Base-by-base conservation (phyloP, 2,888 invertebrate species). In the Hydropsyche betteni region DNA sequence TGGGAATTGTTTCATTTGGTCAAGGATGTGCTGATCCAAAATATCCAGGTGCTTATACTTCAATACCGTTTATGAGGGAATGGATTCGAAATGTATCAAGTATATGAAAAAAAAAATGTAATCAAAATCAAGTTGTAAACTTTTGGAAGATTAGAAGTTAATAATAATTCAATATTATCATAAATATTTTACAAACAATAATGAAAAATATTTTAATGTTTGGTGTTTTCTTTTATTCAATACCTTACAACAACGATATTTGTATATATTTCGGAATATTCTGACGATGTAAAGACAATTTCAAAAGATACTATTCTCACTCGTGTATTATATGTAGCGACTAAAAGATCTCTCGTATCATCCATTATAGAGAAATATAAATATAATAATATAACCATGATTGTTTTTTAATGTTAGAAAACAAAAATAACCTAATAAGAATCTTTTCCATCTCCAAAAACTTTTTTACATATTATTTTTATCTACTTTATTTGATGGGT, bases 391-490 rank as follows among this genome's bases (percentile, higher is more conserved):
- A 24, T 68, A 12, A 68, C 1, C n/a, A n/a, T 44, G 5, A 68
- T n/a, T 5, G 44, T 6, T 2, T 4, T 6, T 52, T 2, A 70
- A 52, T 68, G 24, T 24, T 24, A 24, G 24, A 24, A 52, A 52
- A 52, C 64, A 58, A 10, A 58, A 44, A 68, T 38, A 14, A 86
- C 87, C 84, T 86, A 86, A 75, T 86, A 87, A 10, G 86, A 83
- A 80, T 87, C 86, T 78, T 85, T 85, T 10, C 86, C 86, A 0
- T 85, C 86, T 80, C 82, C 81, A 6, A 83, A 81, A 0, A 82
- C 75, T 0, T 85, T 86, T 0, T 86, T 86, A 78, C 87, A 87
- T 71, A 86, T 81, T 85, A 86, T 86, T 68, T 83, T 81, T 36
- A 0, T 79, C 24, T 24, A 24, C 2, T 24, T 24, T 2, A 24